A percentile compares a stretch with the other conserved stretches of the same genome.
phyloP scores from a whole-genome alignment of 2,888 invertebrate species.

The Rosalia funebris region DNA sequence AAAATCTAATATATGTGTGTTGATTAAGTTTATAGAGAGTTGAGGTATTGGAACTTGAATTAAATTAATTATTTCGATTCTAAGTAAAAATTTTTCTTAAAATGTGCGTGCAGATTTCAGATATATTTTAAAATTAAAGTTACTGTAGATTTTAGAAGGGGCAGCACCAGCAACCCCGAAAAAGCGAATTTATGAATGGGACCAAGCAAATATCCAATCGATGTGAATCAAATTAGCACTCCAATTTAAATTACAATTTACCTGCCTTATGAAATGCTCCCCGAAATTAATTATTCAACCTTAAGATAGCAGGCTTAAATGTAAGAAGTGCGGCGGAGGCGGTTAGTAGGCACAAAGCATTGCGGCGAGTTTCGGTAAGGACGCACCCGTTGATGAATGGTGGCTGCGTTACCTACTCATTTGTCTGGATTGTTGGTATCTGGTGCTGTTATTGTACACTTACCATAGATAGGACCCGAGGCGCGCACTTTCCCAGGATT shows the following conservation, averaged over 20 bases:
- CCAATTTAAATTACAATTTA: slow-evolving; percentile 19
- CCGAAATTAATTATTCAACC: slow-evolving; percentile 19
- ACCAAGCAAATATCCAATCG: slow-evolving; percentile 15
- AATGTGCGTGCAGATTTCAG: no score
- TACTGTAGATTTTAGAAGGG: no score
- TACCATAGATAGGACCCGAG: slow-evolving; percentile 49
- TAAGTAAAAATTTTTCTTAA: no score
- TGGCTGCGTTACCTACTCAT: slow-evolving; percentile 54
- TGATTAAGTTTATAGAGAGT: no score
- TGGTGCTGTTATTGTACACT: slow-evolving; percentile 51
- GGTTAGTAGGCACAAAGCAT: slow-evolving; percentile 26
- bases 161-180: no score
- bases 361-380: slow-evolving; percentile 35
- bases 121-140: no score
- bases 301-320: slow-evolving; percentile 20
- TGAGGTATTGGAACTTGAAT: no score
- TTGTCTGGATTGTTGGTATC: slow-evolving; percentile 56
- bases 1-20: no score
- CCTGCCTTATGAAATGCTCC: slow-evolving; percentile 15
- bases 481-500: slow-evolving; percentile 44
- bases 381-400: slow-evolving; percentile 51
- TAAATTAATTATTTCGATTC: no score
- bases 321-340: slow-evolving; percentile 25
- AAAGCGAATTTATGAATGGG: not conserved
- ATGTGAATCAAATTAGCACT: slow-evolving; percentile 15